Evolutionary conservation across 2,797 vertebrate genomes (phyloP).

Genomic region (Platyrinchus mystaceus): DNA sequence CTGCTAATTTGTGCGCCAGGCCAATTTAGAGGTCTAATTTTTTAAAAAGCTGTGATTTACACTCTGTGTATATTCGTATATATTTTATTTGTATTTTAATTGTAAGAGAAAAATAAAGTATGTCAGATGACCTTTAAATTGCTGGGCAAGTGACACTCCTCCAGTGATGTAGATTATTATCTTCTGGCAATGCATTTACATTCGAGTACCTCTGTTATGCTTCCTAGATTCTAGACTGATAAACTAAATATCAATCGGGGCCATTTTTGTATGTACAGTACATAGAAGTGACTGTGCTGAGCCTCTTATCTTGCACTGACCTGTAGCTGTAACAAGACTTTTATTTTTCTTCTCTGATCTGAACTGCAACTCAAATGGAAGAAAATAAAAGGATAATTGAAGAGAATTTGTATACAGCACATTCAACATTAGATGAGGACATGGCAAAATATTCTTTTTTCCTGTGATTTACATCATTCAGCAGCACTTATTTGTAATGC

Average conservation of each 20-base stretch:
- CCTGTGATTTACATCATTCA: not conserved
- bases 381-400: not conserved
- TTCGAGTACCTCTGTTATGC: constrained; percentile 46
- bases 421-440: not conserved
- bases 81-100: constrained; percentile 42
- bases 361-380: constrained; percentile 3
- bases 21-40: constrained; percentile 26
- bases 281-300: constrained; percentile 22
- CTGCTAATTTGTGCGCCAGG: not conserved
- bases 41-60: not conserved
- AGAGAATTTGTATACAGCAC: not conserved
- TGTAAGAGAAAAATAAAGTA: not conserved
- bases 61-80: not conserved
- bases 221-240: constrained; percentile 57
- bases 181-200: constrained; percentile 56
- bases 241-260: constrained; percentile 46
- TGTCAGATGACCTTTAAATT: constrained; percentile 62
- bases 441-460: not conserved
- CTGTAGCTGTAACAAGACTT: constrained; percentile 45
- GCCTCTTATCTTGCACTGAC: constrained; percentile 53
- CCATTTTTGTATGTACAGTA: not conserved
- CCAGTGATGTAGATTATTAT: constrained; percentile 35
- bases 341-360: constrained; percentile 12
- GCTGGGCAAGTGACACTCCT: constrained; percentile 16
- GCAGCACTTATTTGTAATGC: not conserved